phyloP scores from a whole-genome alignment of 2,797 vertebrate genomes.

The Anguilla marmorata region DNA sequence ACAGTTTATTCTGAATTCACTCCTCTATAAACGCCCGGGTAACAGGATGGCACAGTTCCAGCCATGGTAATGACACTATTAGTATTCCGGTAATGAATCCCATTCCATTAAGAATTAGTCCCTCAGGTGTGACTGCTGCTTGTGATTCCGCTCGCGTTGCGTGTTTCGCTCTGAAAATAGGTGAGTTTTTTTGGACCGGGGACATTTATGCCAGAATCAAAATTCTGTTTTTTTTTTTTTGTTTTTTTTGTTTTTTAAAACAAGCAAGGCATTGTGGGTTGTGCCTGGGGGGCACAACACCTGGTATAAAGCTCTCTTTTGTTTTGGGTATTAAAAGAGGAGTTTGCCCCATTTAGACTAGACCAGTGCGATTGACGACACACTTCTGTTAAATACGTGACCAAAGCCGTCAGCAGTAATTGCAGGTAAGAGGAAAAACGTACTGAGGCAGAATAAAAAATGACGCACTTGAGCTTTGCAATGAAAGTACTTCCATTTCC shows the following conservation, averaged over 20 bases:
- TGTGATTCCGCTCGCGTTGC: slow-evolving; percentile 17
- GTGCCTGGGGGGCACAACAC: slow-evolving; percentile 21
- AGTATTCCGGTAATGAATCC: slow-evolving; percentile 41
- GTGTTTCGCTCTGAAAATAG: slow-evolving; percentile 18
- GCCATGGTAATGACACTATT: slow-evolving; percentile 41
- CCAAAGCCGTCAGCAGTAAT: neutral
- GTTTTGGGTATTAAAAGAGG: neutral
- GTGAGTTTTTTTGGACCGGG: slow-evolving; percentile 16
- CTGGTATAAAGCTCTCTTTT: neutral
- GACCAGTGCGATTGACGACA: neutral
- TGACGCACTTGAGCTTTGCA: neutral
- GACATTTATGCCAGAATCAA: slow-evolving; percentile 10
- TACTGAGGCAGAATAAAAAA: neutral
- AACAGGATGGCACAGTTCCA: slow-evolving; percentile 35
- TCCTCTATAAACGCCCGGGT: slow-evolving; percentile 7
- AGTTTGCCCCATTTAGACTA: neutral
- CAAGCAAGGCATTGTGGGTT: neutral
- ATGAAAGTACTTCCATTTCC: neutral
- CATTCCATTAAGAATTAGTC: slow-evolving; percentile 42
- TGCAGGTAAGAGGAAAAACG: neutral
- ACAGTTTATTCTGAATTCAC: slow-evolving; percentile 31
- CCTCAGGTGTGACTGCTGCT: slow-evolving; percentile 16
- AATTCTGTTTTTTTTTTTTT: neutral
- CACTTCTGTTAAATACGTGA: neutral
- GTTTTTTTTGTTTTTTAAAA: slow-evolving; percentile 17